phyloP scores from a whole-genome alignment of 2,888 invertebrate genomes.

The Ectropis crepuscularia region DNA sequence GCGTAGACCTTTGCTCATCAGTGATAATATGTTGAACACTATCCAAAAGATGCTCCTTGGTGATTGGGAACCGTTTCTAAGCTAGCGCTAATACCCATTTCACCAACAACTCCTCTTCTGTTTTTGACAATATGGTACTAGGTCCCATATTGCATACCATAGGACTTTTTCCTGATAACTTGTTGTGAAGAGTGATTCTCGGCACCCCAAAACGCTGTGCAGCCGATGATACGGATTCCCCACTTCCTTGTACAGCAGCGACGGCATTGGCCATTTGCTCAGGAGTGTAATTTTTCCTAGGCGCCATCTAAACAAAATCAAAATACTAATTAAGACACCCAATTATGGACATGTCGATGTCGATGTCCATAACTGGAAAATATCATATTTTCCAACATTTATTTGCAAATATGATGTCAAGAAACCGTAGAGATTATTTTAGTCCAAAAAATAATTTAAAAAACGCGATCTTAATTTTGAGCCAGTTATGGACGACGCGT shows the following conservation, averaged over 20 bases:
- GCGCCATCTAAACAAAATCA: background rate
- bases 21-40: constrained; percentile 34
- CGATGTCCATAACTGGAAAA: too few relatives aligned
- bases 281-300: background rate
- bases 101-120: constrained; percentile 40
- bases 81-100: constrained; percentile 43
- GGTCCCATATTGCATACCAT: constrained; percentile 38
- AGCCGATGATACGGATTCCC: background rate
- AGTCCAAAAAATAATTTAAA: too few relatives aligned
- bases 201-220: constrained; percentile 1
- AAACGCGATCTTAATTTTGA: too few relatives aligned
- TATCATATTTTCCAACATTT: too few relatives aligned
- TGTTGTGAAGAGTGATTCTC: constrained; percentile 15
- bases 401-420: too few relatives aligned
- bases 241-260: background rate
- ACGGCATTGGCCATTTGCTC: constrained; percentile 1
- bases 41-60: constrained; percentile 42
- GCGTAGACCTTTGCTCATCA: constrained; percentile 12
- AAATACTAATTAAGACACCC: too few relatives aligned
- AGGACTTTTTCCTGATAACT: constrained; percentile 13
- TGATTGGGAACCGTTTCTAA: constrained; percentile 43
- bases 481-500: too few relatives aligned
- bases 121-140: constrained; percentile 30
- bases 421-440: too few relatives aligned
- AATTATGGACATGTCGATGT: too few relatives aligned